A percentile compares a stretch with the other conserved stretches of the same genome.
These are phyloP conservation scores for Phainopepla nitens DNA, from an alignment of 2,113 vertebrate species.

Conservation along the genomic window DNA sequence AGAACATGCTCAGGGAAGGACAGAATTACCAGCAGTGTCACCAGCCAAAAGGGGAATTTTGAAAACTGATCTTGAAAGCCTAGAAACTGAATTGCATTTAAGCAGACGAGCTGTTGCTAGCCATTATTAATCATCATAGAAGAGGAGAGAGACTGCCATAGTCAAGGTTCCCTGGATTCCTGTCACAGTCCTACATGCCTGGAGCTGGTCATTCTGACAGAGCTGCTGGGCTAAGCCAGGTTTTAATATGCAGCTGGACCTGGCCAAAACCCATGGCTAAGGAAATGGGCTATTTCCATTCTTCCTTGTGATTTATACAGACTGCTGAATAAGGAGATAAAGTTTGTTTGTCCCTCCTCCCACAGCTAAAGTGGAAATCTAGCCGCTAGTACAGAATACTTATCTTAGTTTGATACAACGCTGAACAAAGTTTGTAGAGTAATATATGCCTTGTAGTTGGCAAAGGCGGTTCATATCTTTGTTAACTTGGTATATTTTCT, in stretches of 20 bases:
- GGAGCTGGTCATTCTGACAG: neutral
- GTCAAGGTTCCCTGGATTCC: fast-evolving
- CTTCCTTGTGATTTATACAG: neutral
- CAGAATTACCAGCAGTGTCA: neutral
- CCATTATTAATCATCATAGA: neutral
- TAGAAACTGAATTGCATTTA: neutral
- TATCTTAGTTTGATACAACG: neutral
- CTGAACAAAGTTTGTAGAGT: neutral
- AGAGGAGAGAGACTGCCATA: neutral
- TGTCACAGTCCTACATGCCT: fast-evolving
- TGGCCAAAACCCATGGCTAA: neutral
- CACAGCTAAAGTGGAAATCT: neutral
- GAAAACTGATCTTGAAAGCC: neutral
- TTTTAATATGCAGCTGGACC: neutral
- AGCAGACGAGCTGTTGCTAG: neutral
- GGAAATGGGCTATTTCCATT: neutral
- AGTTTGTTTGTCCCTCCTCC: neutral
- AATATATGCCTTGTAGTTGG: neutral
- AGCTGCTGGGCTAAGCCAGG: neutral
- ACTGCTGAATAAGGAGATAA: neutral
- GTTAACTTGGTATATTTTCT: neutral
- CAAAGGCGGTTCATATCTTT: neutral
- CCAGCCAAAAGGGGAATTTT: neutral
- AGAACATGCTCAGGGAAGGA: neutral
- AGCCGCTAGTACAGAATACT: neutral